A percentile compares a stretch with the other conserved stretches of the same genome.
Conservation (phyloP, 2,888 invertebrate genomes). For the Dicyrtomina minuta region DNA sequence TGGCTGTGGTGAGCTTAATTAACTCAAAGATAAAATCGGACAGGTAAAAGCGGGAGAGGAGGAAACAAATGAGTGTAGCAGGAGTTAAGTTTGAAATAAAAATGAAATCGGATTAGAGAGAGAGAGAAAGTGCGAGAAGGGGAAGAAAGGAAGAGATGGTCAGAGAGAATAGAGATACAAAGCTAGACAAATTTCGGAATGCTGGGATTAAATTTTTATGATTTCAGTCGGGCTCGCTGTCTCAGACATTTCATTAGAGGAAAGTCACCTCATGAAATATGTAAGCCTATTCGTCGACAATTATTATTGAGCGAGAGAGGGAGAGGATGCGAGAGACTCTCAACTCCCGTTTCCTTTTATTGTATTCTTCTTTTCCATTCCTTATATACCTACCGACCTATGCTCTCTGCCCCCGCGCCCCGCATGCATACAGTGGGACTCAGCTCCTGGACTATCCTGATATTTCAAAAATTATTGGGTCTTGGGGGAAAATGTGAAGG, state of each 20-base stretch:
- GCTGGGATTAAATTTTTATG: slow-evolving; percentile 22
- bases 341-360: slow-evolving; percentile 15
- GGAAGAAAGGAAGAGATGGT: neutral
- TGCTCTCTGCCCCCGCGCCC: neutral
- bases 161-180: neutral
- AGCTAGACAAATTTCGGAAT: neutral
- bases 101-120: neutral
- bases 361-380: neutral
- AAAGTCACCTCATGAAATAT: slow-evolving; percentile 32
- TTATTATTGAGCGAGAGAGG: slow-evolving; percentile 21
- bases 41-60: slow-evolving; percentile 2
- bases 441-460: slow-evolving; percentile 13
- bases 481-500: too few relatives aligned
- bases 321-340: too few relatives aligned
- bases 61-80: neutral
- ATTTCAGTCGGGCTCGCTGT: slow-evolving; percentile 26
- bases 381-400: neutral
- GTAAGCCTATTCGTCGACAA: slow-evolving; percentile 18
- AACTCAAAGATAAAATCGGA: slow-evolving; percentile 4
- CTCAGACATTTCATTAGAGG: slow-evolving; percentile 29
- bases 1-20: neutral
- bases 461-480: neutral
- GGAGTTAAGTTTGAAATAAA: neutral
- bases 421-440: slow-evolving; percentile 1
- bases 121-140: slow-evolving; percentile 5